Evolutionary conservation across 2,113 vertebrate genomes (phyloP).

Genomic region (Dipodomys merriami): DNA sequence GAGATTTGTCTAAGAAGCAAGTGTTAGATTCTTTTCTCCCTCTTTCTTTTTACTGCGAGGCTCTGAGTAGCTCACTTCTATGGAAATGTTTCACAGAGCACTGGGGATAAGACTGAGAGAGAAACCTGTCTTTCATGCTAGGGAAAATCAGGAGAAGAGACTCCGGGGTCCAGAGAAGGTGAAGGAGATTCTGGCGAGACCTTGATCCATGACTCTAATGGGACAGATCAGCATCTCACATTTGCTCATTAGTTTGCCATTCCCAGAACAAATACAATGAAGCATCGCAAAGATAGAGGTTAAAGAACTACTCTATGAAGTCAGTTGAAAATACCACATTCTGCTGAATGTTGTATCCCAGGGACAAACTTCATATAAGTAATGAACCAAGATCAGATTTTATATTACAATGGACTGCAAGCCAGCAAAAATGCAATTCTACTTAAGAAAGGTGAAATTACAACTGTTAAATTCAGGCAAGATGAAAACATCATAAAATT

Average conservation of each 20-base stretch:
- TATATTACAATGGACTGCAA: no score
- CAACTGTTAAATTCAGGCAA: not conserved
- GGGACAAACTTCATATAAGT: not conserved
- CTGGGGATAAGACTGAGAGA: not conserved
- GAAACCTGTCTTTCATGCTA: not conserved
- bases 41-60: not conserved
- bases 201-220: rapidly evolving
- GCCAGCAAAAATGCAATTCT: not conserved
- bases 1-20: no score
- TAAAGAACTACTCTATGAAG: not conserved
- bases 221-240: not conserved
- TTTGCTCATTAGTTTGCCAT: not conserved
- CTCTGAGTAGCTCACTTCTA: not conserved
- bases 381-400: not conserved
- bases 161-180: no score
- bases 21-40: no score
- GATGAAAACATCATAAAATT: not conserved
- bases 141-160: not conserved
- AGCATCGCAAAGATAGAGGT: not conserved
- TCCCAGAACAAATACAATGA: not conserved
- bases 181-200: not conserved
- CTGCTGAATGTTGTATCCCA: not conserved
- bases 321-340: not conserved
- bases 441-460: not conserved
- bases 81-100: not conserved